Conservation (phyloP, 2,797 vertebrate species). For the Oreonectes daqikongensis region DNA sequence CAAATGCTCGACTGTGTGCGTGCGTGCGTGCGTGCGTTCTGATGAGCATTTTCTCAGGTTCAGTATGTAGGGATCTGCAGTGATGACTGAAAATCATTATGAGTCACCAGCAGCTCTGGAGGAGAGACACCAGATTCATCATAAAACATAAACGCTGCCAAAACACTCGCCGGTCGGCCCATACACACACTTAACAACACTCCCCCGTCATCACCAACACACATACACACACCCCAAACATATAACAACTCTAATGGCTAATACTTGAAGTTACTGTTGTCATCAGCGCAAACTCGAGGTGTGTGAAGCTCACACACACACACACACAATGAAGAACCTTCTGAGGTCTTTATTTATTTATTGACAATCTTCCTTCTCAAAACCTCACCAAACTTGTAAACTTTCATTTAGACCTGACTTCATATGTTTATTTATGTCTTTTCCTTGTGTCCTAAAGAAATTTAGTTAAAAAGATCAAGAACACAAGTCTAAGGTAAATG, state of each 20-base stretch:
- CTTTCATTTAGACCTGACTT: too few relatives aligned
- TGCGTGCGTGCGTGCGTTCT: constrained; percentile 5
- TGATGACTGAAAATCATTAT: constrained; percentile 59
- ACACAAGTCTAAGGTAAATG: constrained; percentile 19
- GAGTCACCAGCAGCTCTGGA: constrained; percentile 61
- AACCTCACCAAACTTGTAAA: not conserved
- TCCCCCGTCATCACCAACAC: constrained; percentile 27
- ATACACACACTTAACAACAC: constrained; percentile 8
- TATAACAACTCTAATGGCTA: not conserved
- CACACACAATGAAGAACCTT: not conserved
- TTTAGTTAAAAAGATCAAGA: not conserved
- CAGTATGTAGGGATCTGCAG: constrained; percentile 52
- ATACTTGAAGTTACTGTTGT: constrained; percentile 19
- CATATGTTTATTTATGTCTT: not conserved
- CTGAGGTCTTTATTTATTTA: not conserved
- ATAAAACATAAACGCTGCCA: constrained; percentile 56
- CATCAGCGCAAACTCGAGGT: constrained; percentile 1
- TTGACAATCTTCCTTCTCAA: not conserved
- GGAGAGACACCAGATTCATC: constrained; percentile 65
- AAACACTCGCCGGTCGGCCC: constrained; percentile 47
- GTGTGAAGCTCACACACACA: constrained; percentile 34
- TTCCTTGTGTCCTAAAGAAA: not conserved
- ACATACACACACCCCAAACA: constrained; percentile 29
- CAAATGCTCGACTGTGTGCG: not conserved
- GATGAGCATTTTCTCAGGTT: constrained; percentile 61